Percentiles rank a stretch among this genome's conserved stretches.
Conservation (phyloP, 2,113 vertebrate species). For the Clupea harengus region DNA sequence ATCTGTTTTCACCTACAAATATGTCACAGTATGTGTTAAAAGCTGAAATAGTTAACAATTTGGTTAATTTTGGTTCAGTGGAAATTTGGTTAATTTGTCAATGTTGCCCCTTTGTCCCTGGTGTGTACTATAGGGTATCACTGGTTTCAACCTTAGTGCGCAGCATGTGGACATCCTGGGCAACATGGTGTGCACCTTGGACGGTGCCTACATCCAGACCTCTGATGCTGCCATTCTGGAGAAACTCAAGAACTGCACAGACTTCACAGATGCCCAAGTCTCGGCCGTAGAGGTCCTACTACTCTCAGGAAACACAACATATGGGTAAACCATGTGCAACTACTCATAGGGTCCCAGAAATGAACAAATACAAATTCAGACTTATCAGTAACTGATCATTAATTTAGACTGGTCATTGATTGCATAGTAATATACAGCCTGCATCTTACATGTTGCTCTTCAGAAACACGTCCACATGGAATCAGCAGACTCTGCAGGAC, state of each 20-base stretch:
- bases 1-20: too few relatives aligned
- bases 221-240: slow-evolving; percentile 64
- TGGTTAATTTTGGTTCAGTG: too few relatives aligned
- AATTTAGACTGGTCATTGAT: too few relatives aligned
- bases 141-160: slow-evolving; percentile 44
- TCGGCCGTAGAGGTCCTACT: slow-evolving; percentile 51
- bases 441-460: slow-evolving; percentile 28
- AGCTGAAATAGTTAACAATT: too few relatives aligned
- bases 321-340: slow-evolving; percentile 42
- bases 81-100: too few relatives aligned
- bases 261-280: slow-evolving; percentile 57
- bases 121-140: slow-evolving; percentile 52
- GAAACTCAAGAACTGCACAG: slow-evolving; percentile 60
- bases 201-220: slow-evolving; percentile 55
- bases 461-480: slow-evolving; percentile 54
- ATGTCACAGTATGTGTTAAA: too few relatives aligned
- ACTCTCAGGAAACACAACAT: slow-evolving; percentile 54
- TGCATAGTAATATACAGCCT: neutral
- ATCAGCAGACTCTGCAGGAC: slow-evolving; percentile 47
- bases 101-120: too few relatives aligned
- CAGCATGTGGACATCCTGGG: slow-evolving; percentile 57
- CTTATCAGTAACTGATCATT: neutral
- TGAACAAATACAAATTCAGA: neutral
- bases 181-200: slow-evolving; percentile 64
- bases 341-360: neutral